phyloP scores from a whole-genome alignment of 2,797 vertebrate genomes.

The Brachyrhaphis roseni region DNA sequence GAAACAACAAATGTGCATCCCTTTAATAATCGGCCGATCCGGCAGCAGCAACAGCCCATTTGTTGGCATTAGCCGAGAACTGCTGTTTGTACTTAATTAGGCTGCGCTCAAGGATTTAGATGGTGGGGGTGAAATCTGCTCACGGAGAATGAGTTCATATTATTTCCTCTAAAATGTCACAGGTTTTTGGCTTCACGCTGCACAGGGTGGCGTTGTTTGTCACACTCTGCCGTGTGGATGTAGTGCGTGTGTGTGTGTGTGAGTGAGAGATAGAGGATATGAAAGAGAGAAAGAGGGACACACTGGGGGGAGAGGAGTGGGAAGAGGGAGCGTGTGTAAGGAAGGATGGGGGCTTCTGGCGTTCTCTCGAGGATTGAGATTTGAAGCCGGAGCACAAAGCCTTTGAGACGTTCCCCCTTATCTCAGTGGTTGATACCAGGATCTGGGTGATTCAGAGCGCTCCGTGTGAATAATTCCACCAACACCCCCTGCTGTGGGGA shows the following conservation, averaged over 20 bases:
- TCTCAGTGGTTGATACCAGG: slow-evolving; percentile 73
- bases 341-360: slow-evolving; percentile 63
- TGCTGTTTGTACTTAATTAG: slow-evolving; percentile 74
- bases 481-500: slow-evolving; percentile 71
- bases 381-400: slow-evolving; percentile 73
- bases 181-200: slow-evolving; percentile 71
- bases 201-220: slow-evolving; percentile 75
- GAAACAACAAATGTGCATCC: slow-evolving; percentile 70
- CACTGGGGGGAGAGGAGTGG: slow-evolving; percentile 52
- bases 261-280: slow-evolving; percentile 44
- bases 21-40: slow-evolving; percentile 66
- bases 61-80: slow-evolving; percentile 62
- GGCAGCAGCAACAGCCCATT: slow-evolving; percentile 59
- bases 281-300: slow-evolving; percentile 54
- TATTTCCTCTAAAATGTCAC: slow-evolving; percentile 73
- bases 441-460: slow-evolving; percentile 71
- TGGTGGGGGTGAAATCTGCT: slow-evolving; percentile 63
- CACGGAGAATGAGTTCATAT: slow-evolving; percentile 69
- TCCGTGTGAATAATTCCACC: slow-evolving; percentile 76
- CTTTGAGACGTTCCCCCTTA: slow-evolving; percentile 72
- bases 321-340: slow-evolving; percentile 61
- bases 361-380: slow-evolving; percentile 73
- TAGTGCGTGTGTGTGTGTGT: slow-evolving; percentile 53
- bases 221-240: slow-evolving; percentile 63
- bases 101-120: slow-evolving; percentile 65